Evolutionary conservation across 2,797 vertebrate genomes (phyloP).

Genomic region (Neosilurus mollespiculum): DNA sequence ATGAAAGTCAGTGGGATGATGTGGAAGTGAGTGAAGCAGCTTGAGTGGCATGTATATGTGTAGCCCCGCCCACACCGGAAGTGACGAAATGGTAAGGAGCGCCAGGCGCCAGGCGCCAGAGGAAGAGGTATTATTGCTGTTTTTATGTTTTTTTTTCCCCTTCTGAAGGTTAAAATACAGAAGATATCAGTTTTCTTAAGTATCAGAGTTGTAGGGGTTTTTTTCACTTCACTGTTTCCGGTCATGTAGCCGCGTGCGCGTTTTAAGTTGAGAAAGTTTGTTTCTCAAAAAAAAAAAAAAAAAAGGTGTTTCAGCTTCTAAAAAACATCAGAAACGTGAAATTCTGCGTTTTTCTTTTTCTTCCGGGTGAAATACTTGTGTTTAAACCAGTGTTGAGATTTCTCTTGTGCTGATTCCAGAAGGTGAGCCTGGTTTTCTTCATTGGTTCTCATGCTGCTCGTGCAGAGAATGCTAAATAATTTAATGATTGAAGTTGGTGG

Average conservation of each 20-base stretch:
- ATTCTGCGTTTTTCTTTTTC: neutral
- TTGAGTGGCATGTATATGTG: neutral
- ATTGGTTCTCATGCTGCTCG: too few species aligned
- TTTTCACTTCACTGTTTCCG: neutral
- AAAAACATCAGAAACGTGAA: neutral
- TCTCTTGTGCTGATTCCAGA: neutral
- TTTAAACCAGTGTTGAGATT: neutral
- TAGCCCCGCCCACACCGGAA: constrained; percentile 12
- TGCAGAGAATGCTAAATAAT: too few species aligned
- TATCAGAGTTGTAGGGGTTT: neutral
- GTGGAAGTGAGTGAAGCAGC: neutral
- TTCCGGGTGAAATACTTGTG: neutral
- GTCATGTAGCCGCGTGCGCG: neutral
- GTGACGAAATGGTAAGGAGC: neutral
- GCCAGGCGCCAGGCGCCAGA: neutral
- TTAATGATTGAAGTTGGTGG: neutral
- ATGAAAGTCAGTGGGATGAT: neutral
- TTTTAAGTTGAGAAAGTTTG: constrained; percentile 29
- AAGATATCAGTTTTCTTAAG: neutral
- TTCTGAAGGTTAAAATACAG: neutral
- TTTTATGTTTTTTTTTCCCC: neutral
- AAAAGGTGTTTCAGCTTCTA: neutral
- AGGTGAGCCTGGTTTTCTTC: constrained; percentile 7
- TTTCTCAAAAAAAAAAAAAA: too few species aligned
- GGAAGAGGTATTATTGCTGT: neutral